Base-by-base conservation (phyloP, 2,113 vertebrate genomes). In the Electrona antarctica region DNA sequence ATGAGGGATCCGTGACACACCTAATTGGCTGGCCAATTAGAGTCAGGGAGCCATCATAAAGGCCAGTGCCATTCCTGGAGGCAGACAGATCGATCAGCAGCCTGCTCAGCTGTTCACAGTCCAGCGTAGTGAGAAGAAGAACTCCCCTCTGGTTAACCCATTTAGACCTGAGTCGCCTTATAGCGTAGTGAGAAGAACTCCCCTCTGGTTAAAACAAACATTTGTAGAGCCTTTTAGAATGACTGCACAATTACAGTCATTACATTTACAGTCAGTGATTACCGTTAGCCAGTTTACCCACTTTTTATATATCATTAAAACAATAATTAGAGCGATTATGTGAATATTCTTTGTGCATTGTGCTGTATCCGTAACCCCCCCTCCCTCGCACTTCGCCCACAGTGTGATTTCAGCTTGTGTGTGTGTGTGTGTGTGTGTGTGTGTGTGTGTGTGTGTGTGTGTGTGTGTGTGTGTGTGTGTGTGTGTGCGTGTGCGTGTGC, bases 171-270 rank as follows among this genome's bases (percentile, higher is more conserved):
- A n/a, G n/a, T n/a, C n/a, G n/a, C n/a, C n/a, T n/a, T n/a, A n/a
- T n/a, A 4, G 33, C 33, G 33, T 41, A 41, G 33, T 41, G 33
- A 41, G 33, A 41, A 41, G 33, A 41, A 41, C 2, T 12, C 8
- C 47, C 64, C 55, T 68, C 21, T 45, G 33, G 33, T 33, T n/a
- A 6, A 58, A 64, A 1, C 12, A 79, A 68, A 61, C 7, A 41
- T 15, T 55, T 67, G 28, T 46, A 59, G 49, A 51, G 14, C 55
- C 60, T 52, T 10, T 65, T 49, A 68, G 15, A 49, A 21, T 45
- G 41, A 73, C 50, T 50, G 28, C 50, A 46, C 62, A 81, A 85
- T 81, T 71, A 71, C 33, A 75, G 45, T 80, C 67, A 69, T 82
- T 63, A 74, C 12, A 59, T 41, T 41, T 41, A 41, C 33, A 41